Base-by-base conservation (phyloP, 1,140 invertebrate species). In the Drosophila virilis region DNA sequence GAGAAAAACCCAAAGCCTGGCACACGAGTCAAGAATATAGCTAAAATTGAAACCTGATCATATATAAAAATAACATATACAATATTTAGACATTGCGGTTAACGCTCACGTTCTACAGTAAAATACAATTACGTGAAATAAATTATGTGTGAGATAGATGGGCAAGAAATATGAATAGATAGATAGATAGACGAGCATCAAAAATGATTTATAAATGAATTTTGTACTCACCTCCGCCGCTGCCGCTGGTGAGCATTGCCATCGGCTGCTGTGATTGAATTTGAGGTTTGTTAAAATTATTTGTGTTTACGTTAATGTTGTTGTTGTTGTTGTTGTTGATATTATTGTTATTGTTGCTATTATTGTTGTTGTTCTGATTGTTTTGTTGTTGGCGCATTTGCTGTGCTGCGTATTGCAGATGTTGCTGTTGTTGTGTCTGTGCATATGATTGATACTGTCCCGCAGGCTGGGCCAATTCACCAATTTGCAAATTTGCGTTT, bases 161-260 rank as follows among this genome's bases (percentile, higher is more conserved):
- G 22, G 8, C 10, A 48, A 8, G 8, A 22, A 12, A 17, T 22
- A 46, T n/a, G n/a, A n/a, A 42, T 42, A 42, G 12, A 42, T 5
- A 42, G 12, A 46, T 22, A 10, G 9, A 46, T 22, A 17, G 4
- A 6, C 10, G 46, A 9, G 15, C 13, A 12, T n/a, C 35, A 32
- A 15, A 33, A 45, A 1, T 33, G n/a, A 13, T 45, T 22, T 45
- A 13, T 32, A 42, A 0, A 42, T 12, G 35, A 1, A 61, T 32
- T 50, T 40, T 0, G 3, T 1, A 88, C 83, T 88, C 48, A 88
- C 83, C 83, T 57, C 76, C 71, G 37, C 76, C 84, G 35, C 64
- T 89, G 17, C 76, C 84, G 45, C 45, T 79, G 12, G 83, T 81
- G 38, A 88, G n/a, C 83, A 88, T 80, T 22, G 73, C 54, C 52